Conservation (phyloP, 2,113 vertebrate species). For the Zeus faber region DNA sequence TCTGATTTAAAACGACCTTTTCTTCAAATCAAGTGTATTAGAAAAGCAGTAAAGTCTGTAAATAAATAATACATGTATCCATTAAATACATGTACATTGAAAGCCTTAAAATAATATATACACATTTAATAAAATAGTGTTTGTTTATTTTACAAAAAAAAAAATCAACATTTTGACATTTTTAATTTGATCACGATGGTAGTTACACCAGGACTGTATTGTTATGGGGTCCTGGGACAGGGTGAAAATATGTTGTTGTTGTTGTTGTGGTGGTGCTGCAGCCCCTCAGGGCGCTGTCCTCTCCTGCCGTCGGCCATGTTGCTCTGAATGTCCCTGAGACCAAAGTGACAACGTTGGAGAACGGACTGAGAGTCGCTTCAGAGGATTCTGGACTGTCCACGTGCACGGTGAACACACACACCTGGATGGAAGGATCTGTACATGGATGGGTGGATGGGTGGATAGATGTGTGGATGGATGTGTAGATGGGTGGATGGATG, state of each 20-base stretch:
- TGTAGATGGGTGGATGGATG: not conserved
- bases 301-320: conserved; percentile 79
- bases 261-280: conserved; percentile 16
- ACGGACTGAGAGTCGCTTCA: conserved; percentile 91
- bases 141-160: too few relatives aligned
- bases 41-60: too few relatives aligned
- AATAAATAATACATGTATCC: too few relatives aligned
- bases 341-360: conserved; percentile 84
- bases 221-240: not conserved
- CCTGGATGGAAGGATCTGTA: not conserved
- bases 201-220: not conserved
- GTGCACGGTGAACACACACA: conserved; percentile 81
- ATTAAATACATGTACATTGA: too few relatives aligned
- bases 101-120: too few relatives aligned
- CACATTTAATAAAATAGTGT: too few relatives aligned
- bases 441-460: not conserved
- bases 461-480: not conserved
- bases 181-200: too few relatives aligned
- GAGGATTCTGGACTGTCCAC: conserved; percentile 93
- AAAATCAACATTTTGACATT: too few relatives aligned
- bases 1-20: too few relatives aligned
- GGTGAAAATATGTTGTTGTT: not conserved
- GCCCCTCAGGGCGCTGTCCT: conserved; percentile 64
- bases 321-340: conserved; percentile 93
- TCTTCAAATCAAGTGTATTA: too few relatives aligned